phyloP scores from a whole-genome alignment of 2,113 vertebrate species.

The Chloroceryle aenea region DNA sequence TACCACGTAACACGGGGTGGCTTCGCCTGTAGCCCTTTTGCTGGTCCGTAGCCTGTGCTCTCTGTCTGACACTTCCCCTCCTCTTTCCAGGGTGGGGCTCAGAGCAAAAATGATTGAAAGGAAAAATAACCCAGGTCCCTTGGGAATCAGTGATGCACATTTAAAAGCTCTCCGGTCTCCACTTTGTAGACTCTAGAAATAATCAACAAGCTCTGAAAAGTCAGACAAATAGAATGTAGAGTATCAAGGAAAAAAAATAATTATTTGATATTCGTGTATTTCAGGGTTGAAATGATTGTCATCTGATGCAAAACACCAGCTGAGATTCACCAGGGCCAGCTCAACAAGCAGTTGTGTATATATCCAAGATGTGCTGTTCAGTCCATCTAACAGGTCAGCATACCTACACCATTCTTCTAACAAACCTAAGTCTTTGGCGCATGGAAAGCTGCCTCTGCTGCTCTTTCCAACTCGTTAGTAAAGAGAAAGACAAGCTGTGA shows the following conservation, averaged over 20 bases:
- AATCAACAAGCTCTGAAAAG: not conserved
- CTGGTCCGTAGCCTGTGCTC: not conserved
- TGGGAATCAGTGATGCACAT: accelerated
- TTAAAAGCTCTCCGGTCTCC: not conserved
- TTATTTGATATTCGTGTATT: not conserved
- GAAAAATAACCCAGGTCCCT: not conserved
- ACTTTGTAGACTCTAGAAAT: not conserved
- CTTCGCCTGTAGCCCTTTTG: not conserved
- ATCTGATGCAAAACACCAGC: not conserved
- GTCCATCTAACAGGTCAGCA: accelerated
- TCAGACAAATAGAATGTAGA: not conserved
- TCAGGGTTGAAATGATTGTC: not conserved
- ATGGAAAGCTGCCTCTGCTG: not conserved
- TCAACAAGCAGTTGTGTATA: accelerated
- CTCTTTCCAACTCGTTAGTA: not conserved
- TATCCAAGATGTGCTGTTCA: not conserved
- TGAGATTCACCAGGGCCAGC: not conserved
- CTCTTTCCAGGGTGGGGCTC: not conserved
- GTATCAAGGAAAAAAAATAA: not conserved
- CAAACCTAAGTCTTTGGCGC: accelerated
- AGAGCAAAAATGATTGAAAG: not conserved
- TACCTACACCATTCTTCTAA: not conserved
- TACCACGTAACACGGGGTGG: not conserved
- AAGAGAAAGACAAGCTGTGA: not conserved
- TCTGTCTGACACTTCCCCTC: not conserved